Conservation (phyloP, 30 jellyfish, hydroid and myxozoan species). For the Hydra vulgaris region DNA sequence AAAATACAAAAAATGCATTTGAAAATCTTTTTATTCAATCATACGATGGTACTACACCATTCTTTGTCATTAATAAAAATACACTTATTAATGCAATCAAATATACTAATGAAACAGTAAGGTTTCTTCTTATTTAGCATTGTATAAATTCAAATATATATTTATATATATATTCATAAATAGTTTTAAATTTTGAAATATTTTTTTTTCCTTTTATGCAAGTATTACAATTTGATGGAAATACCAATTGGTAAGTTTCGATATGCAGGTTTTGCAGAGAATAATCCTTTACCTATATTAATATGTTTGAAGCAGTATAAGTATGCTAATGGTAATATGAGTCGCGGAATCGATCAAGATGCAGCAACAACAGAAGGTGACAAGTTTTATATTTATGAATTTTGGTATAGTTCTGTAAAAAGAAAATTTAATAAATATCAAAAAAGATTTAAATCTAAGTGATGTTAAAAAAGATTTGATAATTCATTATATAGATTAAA, state of each 20-base stretch:
- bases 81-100: conserved; percentile 39
- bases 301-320: background rate
- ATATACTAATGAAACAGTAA: conserved; percentile 46
- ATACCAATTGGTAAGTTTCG: background rate
- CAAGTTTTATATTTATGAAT: no score
- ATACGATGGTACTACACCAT: conserved; percentile 30
- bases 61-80: conserved; percentile 43
- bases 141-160: no score
- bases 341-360: background rate
- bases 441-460: no score
- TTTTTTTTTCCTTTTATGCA: background rate
- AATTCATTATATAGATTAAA: no score
- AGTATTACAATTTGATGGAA: background rate
- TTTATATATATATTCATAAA: no score
- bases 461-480: no score
- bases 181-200: no score
- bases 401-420: background rate
- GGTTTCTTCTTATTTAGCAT: no score
- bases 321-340: background rate
- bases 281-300: background rate
- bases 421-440: no score
- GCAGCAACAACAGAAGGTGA: background rate
- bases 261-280: background rate
- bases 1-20: conserved; percentile 66
- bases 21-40: conserved; percentile 41